Evolutionary conservation across 1,140 invertebrate species (phyloP), one percentile per base, ranked within the genome.

Genomic region (Pseudomyrmex sp.): DNA sequence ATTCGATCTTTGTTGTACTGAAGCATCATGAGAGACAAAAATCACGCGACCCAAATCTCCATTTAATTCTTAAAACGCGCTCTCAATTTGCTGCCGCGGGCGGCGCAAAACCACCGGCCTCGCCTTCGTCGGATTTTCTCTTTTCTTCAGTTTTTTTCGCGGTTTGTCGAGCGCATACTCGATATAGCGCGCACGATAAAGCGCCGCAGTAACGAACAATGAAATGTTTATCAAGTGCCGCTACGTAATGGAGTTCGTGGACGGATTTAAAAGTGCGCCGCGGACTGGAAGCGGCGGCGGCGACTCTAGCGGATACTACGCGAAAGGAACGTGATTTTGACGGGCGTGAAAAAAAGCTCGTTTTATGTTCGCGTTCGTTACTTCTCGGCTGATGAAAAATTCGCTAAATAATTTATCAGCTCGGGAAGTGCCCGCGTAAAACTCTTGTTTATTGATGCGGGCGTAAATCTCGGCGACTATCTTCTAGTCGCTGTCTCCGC

Each of bases 311-410:
- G 61, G 48, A 44, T 76, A 76, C 35, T 35, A 23, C 73, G 50
- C 65, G 52, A 70, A 79, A 79, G 76, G 15, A 80, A 80, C 76
- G 76, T 69, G 76, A 80, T 80, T 80, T 80, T 48, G 76, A 72
- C 54, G 12, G 12, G 52, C 35, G 54, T 70, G 46, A 70, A 58
- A 69, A 63, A 77, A 79, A 79, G 2, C 54, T 79, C 54, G 76
- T 79, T 79, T 48, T 15, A 44, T 20, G 54, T 58, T 68, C 18
- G 35, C 75, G 63, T 77, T 77, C 52, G 35, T 69, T 79, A 70
- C 65, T 79, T 70, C 35, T 35, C 66, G 66, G 12, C 66, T 54
- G 54, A 80, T 59, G 76, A 80, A 72, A 80, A 80, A 80, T 80
- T 72, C 66, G 66, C 44, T 80, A 72, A 80, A 80, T 80, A 80